These are phyloP conservation scores for Microcebus jonahi DNA, from an alignment of 2,113 vertebrate species.

Conservation along the genomic window DNA sequence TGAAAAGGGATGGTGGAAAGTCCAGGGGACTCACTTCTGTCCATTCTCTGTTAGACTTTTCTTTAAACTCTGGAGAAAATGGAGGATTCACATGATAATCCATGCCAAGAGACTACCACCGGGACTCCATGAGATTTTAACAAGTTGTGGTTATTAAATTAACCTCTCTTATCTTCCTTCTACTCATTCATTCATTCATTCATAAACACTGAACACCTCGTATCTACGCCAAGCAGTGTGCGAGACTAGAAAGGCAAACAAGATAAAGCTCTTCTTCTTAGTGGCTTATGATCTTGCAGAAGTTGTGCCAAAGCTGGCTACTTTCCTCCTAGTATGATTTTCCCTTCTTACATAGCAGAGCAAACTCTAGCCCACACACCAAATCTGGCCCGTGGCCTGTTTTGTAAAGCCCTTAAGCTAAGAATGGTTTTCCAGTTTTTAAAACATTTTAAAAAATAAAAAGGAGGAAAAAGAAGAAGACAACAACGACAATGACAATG, in stretches of 20 bases:
- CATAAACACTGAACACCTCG: background rate
- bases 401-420: background rate
- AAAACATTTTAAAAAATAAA: background rate
- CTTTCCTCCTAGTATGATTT: background rate
- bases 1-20: background rate
- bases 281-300: background rate
- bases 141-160: background rate
- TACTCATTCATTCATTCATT: too few relatives aligned
- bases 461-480: background rate
- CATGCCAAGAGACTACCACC: background rate
- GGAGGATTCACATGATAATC: background rate
- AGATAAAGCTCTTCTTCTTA: background rate
- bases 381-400: background rate
- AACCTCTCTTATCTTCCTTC: background rate
- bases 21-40: background rate
- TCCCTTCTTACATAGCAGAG: background rate
- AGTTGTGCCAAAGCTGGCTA: background rate
- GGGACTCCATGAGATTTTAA: background rate
- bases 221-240: background rate
- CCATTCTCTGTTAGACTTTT: background rate
- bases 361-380: fast-evolving
- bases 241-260: background rate
- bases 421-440: background rate
- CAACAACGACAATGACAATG: background rate
- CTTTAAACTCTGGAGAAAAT: background rate